Evolutionary conservation across 2,797 vertebrate species (phyloP).

Genomic region (Cyclura pinguis): DNA sequence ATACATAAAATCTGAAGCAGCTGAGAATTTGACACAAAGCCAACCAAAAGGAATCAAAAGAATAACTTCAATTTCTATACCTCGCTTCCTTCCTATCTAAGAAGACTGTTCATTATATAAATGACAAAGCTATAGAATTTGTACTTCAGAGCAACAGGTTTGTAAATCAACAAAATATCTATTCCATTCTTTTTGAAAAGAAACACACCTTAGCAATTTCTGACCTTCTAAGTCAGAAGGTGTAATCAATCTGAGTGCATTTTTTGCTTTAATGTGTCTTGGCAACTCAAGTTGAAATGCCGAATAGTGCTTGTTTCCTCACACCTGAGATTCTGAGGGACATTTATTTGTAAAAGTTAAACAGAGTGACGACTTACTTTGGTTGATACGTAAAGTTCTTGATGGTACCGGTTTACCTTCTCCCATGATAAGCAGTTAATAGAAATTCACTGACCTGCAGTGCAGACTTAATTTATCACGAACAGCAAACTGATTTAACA

Average conservation of each 20-base stretch:
- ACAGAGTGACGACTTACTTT: constrained; percentile 79
- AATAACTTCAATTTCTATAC: constrained; percentile 53
- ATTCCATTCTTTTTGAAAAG: constrained; percentile 43
- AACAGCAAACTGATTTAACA: constrained; percentile 79
- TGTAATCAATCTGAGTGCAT: constrained; percentile 74
- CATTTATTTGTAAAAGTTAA: constrained; percentile 78
- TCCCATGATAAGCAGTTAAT: constrained; percentile 80
- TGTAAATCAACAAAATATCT: constrained; percentile 71
- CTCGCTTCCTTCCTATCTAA: constrained; percentile 17
- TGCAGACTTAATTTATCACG: constrained; percentile 81
- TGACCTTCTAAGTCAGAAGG: constrained; percentile 77
- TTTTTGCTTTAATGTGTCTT: constrained; percentile 71
- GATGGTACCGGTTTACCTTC: constrained; percentile 77
- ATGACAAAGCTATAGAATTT: constrained; percentile 61
- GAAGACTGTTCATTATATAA: constrained; percentile 27
- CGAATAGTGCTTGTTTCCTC: constrained; percentile 74
- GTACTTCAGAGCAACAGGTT: constrained; percentile 69
- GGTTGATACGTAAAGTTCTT: constrained; percentile 77
- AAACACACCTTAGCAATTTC: constrained; percentile 65
- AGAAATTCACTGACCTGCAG: constrained; percentile 81
- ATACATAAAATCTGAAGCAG: constrained; percentile 50
- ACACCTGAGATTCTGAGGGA: constrained; percentile 65
- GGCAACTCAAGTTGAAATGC: constrained; percentile 77
- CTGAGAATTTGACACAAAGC: constrained; percentile 52
- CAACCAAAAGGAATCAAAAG: constrained; percentile 43